Conservation (phyloP, 1,140 invertebrate genomes). For the Bombus picipes region DNA sequence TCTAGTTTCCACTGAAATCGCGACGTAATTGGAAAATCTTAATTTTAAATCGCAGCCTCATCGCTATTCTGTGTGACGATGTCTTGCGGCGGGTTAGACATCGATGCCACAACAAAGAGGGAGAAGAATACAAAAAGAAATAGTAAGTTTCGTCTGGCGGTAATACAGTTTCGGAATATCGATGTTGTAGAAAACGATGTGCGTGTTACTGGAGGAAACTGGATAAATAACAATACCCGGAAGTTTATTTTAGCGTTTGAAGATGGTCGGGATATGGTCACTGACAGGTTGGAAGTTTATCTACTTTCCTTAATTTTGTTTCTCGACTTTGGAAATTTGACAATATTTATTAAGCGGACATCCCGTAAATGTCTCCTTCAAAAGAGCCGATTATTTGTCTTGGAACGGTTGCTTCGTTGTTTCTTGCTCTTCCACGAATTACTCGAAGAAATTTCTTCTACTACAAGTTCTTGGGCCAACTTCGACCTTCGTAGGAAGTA, state of each 20-base stretch:
- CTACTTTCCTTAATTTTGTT: neutral
- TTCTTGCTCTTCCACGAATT: neutral
- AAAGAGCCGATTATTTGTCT: neutral
- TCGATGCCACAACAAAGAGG: neutral
- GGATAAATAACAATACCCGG: neutral
- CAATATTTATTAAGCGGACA: neutral
- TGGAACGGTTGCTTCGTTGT: neutral
- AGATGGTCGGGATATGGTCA: neutral
- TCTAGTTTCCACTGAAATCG: neutral
- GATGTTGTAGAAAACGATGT: neutral
- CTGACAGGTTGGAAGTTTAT: neutral
- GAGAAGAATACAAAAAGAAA: neutral
- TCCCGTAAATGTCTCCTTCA: too few species aligned
- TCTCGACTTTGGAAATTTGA: neutral
- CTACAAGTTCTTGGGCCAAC: neutral
- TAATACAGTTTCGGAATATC: conserved; percentile 20
- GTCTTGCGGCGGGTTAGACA: conserved; percentile 14
- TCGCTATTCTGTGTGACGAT: conserved; percentile 13
- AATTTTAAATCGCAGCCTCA: conserved; percentile 41
- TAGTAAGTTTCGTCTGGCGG: neutral
- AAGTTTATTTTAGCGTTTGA: neutral
- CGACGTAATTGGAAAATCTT: conserved; percentile 48
- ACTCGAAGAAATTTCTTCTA: neutral
- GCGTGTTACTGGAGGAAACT: neutral
- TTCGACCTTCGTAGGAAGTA: accelerated